Base-by-base conservation (phyloP, 2,113 vertebrate genomes). In the Desmodus rotundus region DNA sequence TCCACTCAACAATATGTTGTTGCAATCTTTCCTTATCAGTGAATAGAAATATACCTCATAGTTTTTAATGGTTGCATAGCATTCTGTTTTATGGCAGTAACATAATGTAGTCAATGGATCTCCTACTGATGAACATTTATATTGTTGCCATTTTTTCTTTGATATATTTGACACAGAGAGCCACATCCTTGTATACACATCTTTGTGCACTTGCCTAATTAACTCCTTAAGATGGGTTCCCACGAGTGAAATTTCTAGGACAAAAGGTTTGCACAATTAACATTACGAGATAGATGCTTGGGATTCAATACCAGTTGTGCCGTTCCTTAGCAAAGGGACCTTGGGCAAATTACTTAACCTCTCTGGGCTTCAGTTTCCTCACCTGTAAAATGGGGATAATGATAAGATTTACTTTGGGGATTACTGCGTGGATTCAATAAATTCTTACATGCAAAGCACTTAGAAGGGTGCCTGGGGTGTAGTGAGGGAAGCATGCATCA, bases 1-100 rank as follows among this genome's bases (percentile, higher is more conserved):
- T 97, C 91, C 47, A 96, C 95, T 83, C 91, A 96, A 97, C 96
- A 97, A 97, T 96, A 97, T 98, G 97, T 93, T 97, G 97, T 96
- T 36, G 63, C 97, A 97, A 96, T 96, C 97, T 95, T 97, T 97
- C 95, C 58, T 67, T 97, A 97, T 96, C 97, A 93, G 91, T 74
- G 97, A 91, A 94, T 97, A 98, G 97, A 98, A 98, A 97, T 96
- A 96, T 93, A 91, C 94, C 90, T 96, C 97, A 82, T 88, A 95
- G 95, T 98, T 97, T 97, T 97, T 97, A 98, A 94, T 97, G 96
- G 91, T 96, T 93, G 89, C 89, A 87, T 86, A 93, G 82, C 95
- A 83, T 97, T 98, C 94, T 98, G 94, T 89, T 91, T 97, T 78
- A 90, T 70, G 82, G 77, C 94, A 92, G 54, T 68, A 93, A 58